Base-by-base conservation (phyloP, 2,113 vertebrate genomes). In the Calypte anna region DNA sequence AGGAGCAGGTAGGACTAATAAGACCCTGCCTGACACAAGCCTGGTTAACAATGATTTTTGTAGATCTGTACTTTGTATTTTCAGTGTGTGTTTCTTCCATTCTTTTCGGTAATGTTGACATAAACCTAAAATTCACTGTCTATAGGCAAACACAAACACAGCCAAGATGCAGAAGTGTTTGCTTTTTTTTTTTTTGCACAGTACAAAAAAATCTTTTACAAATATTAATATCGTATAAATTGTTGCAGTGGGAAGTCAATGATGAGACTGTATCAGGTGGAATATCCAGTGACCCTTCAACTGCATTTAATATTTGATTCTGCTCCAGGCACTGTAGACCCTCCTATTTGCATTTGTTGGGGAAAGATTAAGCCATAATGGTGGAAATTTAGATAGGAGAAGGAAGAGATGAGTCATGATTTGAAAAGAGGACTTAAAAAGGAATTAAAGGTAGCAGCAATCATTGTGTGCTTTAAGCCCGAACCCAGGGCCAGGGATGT, bases 401-500 rank as follows among this genome's bases (percentile, higher is more conserved):
- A 36, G 38, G 67, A 92, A 85, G 46, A 85, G 87, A 91, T 76
- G 93, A 94, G 51, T 94, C 87, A 85, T 44, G 78, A 74, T 88
- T 69, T 80, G 75, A 91, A 94, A 75, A 83, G 86, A 55, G 74
- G 81, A 82, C 51, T 89, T 91, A 85, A 85, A 93, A 77, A 79
- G 58, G 94, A 95, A 88, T 94, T 95, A 94, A 74, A 88, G 78
- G 90, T 91, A 92, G 62, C 74, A 89, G 91, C 90, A 84, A 93
- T 89, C 89, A 85, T 11, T 63, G 78, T 10, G 44, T 31, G 33
- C 59, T 88, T 96, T 91, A 90, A 91, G 67, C 51, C 81, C 63
- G 67, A 87, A 48, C 74, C 3, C 10, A 73, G 54, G 79, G 79
- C 86, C 57, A 83, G 28, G 53, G 23, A 78, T 63, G 86, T 94